phyloP scores from a whole-genome alignment of 1,140 invertebrate species.

The Thrips palmi region DNA sequence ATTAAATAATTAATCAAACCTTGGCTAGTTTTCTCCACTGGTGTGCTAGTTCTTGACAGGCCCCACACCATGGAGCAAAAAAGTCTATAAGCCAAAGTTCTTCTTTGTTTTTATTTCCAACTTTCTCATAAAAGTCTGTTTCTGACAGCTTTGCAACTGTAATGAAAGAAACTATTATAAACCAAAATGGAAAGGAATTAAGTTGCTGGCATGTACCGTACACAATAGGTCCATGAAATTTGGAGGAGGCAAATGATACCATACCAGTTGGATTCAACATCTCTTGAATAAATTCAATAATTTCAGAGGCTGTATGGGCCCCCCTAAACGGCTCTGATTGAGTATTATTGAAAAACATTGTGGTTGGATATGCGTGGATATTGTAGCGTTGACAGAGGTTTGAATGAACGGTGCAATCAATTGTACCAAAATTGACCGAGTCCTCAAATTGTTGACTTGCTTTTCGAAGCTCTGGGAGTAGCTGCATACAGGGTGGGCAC shows the following conservation, averaged over 20 bases:
- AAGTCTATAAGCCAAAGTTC: slow-evolving; percentile 46
- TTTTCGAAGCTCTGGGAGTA: slow-evolving; percentile 53
- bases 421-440: slow-evolving; percentile 41
- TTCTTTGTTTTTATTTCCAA: slow-evolving; percentile 28
- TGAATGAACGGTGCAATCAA: slow-evolving; percentile 37
- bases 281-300: slow-evolving; percentile 50
- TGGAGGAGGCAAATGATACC: neutral
- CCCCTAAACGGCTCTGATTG: slow-evolving; percentile 37
- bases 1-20: slow-evolving; percentile 7
- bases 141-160: slow-evolving; percentile 36
- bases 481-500: slow-evolving; percentile 62
- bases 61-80: slow-evolving; percentile 48
- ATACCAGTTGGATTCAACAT: slow-evolving; percentile 29
- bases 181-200: neutral
- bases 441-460: slow-evolving; percentile 34
- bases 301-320: slow-evolving; percentile 32
- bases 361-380: slow-evolving; percentile 53
- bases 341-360: slow-evolving; percentile 46
- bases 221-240: neutral
- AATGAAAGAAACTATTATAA: slow-evolving; percentile 16
- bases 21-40: slow-evolving; percentile 39
- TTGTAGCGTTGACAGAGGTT: slow-evolving; percentile 36
- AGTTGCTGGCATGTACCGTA: neutral
- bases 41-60: slow-evolving; percentile 40
- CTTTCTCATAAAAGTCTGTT: slow-evolving; percentile 31